These are phyloP conservation scores for Amblyjoppa fuscipennis DNA, from an alignment of 2,888 invertebrate species.

Conservation along the genomic window DNA sequence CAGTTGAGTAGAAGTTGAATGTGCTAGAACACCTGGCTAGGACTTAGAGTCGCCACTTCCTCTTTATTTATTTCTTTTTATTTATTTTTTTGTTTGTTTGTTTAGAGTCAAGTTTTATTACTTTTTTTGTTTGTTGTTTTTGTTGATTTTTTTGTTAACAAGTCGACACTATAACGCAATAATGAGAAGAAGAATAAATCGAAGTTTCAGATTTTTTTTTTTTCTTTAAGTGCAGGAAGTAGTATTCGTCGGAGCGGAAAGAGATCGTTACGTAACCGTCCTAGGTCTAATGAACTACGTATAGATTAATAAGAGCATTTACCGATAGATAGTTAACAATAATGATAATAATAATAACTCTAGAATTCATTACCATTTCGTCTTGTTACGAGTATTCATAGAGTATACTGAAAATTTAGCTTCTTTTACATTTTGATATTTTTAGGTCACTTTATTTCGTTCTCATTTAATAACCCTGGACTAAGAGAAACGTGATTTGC, in stretches of 20 bases:
- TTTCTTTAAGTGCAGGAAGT: constrained; percentile 63
- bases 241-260: constrained; percentile 67
- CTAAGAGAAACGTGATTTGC: constrained; percentile 37
- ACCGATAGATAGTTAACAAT: constrained; percentile 78
- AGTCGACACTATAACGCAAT: constrained; percentile 68
- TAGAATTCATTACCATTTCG: constrained; percentile 69
- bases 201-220: constrained; percentile 61
- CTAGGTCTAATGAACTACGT: constrained; percentile 77
- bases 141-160: constrained; percentile 40
- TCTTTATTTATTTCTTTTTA: constrained; percentile 48
- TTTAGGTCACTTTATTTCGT: constrained; percentile 27
- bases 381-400: constrained; percentile 35
- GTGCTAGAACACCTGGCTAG: constrained; percentile 75
- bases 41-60: constrained; percentile 57
- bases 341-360: constrained; percentile 77
- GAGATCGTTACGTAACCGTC: constrained; percentile 73
- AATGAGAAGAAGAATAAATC: constrained; percentile 71
- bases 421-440: constrained; percentile 39
- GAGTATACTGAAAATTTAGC: constrained; percentile 33
- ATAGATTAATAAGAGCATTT: constrained; percentile 78
- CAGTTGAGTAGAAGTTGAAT: constrained; percentile 75
- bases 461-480: constrained; percentile 17
- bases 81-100: constrained; percentile 34
- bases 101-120: constrained; percentile 60
- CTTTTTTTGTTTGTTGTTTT: constrained; percentile 8